These are phyloP conservation scores for Hylia prasina DNA, from an alignment of 2,113 vertebrate genomes.

Conservation along the genomic window DNA sequence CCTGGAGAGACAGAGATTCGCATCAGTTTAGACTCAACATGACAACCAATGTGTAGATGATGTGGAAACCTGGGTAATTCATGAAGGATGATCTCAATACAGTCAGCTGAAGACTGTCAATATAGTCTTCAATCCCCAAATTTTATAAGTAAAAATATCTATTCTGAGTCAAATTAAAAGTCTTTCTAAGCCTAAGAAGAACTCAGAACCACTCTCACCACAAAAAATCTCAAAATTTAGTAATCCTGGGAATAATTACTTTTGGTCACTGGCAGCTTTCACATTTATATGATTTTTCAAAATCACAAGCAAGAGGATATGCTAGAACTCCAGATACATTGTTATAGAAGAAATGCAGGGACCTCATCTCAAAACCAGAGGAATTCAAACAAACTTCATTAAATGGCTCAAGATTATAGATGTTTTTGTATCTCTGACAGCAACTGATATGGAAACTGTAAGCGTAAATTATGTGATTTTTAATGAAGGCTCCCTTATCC, in stretches of 20 bases:
- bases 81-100: not conserved
- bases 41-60: not conserved
- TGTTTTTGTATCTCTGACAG: not conserved
- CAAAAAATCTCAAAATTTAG: rapidly evolving
- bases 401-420: not conserved
- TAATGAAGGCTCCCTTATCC: not conserved
- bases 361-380: not conserved
- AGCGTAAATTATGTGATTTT: not conserved
- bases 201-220: rapidly evolving
- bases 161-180: not conserved
- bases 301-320: not conserved
- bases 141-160: not conserved
- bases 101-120: not conserved
- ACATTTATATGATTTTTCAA: not conserved
- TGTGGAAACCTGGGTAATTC: not conserved
- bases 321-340: not conserved
- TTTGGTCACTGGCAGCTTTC: not conserved
- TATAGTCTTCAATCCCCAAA: not conserved
- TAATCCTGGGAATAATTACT: not conserved
- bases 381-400: not conserved
- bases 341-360: not conserved
- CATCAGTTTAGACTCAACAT: not conserved
- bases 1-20: not conserved
- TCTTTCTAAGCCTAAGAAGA: not conserved
- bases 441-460: not conserved